Percentiles rank a stretch among this genome's conserved stretches.
These are phyloP conservation scores for Mythimna lalbum DNA, from an alignment of 2,888 invertebrate genomes.

Conservation along the genomic window DNA sequence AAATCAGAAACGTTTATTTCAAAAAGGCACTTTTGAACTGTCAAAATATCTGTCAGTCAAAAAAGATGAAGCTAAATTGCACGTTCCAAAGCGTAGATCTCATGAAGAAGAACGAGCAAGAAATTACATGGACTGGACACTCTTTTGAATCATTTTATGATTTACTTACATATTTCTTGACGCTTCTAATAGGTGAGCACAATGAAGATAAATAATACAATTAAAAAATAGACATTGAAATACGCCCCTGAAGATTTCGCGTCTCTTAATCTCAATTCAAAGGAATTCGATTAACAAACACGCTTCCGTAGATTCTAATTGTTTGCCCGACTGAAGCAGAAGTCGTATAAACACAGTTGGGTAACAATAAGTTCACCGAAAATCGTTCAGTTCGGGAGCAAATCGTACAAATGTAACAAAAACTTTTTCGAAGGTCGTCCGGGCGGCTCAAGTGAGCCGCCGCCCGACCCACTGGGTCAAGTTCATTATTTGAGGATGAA, in stretches of 20 bases:
- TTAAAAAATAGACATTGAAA: background rate
- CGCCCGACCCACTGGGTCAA: constrained; percentile 79
- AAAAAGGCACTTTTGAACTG: too few relatives aligned
- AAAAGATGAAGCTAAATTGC: too few relatives aligned
- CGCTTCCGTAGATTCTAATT: background rate
- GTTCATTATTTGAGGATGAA: constrained; percentile 80
- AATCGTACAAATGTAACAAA: constrained; percentile 67
- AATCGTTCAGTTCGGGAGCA: constrained; percentile 45
- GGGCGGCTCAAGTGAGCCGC: constrained; percentile 68
- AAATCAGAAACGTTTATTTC: too few relatives aligned
- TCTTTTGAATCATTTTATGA: too few relatives aligned
- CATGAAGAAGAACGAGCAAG: too few relatives aligned
- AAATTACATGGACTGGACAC: too few relatives aligned
- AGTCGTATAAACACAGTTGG: constrained; percentile 4
- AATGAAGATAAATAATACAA: too few relatives aligned
- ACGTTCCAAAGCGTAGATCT: too few relatives aligned
- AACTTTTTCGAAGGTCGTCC: constrained; percentile 77
- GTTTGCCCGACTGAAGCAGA: background rate
- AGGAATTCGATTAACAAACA: background rate
- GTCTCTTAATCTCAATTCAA: background rate
- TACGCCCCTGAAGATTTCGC: background rate
- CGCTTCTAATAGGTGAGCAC: too few relatives aligned
- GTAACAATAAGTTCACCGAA: constrained; percentile 16
- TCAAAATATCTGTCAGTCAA: too few relatives aligned
- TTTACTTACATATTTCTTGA: too few relatives aligned